Evolutionary conservation across 2,888 invertebrate genomes (phyloP), one percentile per base, ranked within the genome.

Genomic region (Polymixis flavicincta): DNA sequence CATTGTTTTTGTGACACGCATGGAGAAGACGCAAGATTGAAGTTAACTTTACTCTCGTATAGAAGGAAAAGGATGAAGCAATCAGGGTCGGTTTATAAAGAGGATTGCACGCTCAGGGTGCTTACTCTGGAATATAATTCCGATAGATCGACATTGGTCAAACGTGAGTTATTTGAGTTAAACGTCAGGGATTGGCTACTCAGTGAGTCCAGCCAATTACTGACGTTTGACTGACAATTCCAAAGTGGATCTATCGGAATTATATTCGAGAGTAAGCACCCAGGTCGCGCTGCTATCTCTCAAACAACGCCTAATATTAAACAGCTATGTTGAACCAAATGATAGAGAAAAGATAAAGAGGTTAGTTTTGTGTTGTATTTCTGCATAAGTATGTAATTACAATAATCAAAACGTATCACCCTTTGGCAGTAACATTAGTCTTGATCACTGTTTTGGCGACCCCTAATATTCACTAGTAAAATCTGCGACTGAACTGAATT

Each of bases 1-100:
- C 61, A 67, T 64, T 68, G 64, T 32, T 48, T n/a, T 74, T 81
- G 82, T 84, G 77, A 70, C 77, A 64, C 82, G 70, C 74, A 14
- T 71, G 70, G 52, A 72, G 14, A 4, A 25, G 55, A 54, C 59
- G 52, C 48, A 54, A 61, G 48, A 32, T 68, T 74, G 57, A 82
- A 76, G 63, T 61, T 61, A 19, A 70, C 54, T 37, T 37, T 37
- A 54, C 52, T 66, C 32, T 59, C 32, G 19, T 32, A 11, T 11
- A 13, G 17, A 19, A 17, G 17, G 14, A 17, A 17, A 28, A 13
- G 14, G 7, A n/a, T 32, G 0, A 50, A 42, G 19, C 11, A 8
- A 6, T 19, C 8, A 17, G n/a, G 1, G 6, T 32, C 7, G n/a
- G 19, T 22, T 50, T 8, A 3, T 50, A 28, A 59, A 65, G 1